Base-by-base conservation (phyloP, 2,113 vertebrate species). In the Philantomba maxwellii region DNA sequence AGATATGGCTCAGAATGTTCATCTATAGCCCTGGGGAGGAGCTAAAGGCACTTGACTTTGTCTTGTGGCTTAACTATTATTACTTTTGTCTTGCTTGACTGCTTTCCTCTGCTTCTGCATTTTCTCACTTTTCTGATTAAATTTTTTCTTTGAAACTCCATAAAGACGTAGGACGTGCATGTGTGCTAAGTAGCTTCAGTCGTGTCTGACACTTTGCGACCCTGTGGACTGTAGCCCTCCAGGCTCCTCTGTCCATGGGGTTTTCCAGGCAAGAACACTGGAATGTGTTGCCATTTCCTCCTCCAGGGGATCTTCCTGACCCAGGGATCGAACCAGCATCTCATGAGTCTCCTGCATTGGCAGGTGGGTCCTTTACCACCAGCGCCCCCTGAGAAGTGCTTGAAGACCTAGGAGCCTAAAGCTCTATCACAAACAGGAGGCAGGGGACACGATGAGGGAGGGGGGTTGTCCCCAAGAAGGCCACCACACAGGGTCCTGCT, bases 171-270 rank as follows among this genome's bases (percentile, higher is more conserved):
- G 66, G 66, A 39, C 1, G 36, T 13, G n/a, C 36, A 39, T 39
- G 10, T 39, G 36, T 39, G 66, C n/a, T 73, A 25, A 39, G 5
- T 39, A 73, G 66, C 21, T 73, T 6, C 66, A 73, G 36, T 73
- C 19, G 5, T 6, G 36, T 73, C n/a, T 0, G 0, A 73, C 36
- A 39, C n/a, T 23, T 39, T 23, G n/a, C 0, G 1, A 73, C n/a
- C 66, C 66, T 39, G n/a, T 12, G n/a, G 66, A 73, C 21, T 73
- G n/a, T 23, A 73, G 19, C n/a, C n/a, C 36, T 39, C 21, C n/a
- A 13, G 66, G 36, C 66, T 73, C 66, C 66, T 39, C 66, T 13
- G 5, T 73, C 66, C 36, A 13, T 39, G 66, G 16, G 66, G 3
- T 73, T 73, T 73, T 73, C 36, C 21, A 73, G n/a, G 36, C 19